phyloP scores from a whole-genome alignment of 2,888 invertebrate species.

The Pilophorus perplexus region DNA sequence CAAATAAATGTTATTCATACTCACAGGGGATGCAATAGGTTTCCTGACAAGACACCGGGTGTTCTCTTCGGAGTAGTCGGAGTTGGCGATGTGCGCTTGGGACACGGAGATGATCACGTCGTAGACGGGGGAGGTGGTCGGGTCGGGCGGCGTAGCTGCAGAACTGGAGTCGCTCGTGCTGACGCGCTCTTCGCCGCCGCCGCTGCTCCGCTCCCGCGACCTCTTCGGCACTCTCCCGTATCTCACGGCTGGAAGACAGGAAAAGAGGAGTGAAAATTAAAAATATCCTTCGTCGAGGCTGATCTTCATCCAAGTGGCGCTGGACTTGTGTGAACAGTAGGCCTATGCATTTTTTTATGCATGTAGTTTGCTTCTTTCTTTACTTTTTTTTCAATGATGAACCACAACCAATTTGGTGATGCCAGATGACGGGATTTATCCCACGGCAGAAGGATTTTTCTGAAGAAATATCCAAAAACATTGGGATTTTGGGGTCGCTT shows the following conservation, averaged over 20 bases:
- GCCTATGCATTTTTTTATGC: no score
- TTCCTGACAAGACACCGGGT: conserved; percentile 67
- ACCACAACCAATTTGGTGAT: no score
- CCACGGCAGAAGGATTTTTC: no score
- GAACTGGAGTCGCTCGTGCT: conserved; percentile 48
- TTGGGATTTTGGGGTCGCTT: no score
- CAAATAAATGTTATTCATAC: conserved; percentile 41
- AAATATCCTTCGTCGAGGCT: no score
- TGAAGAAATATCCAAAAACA: no score
- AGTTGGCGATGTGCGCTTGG: conserved; percentile 82
- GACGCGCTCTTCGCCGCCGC: conserved; percentile 52
- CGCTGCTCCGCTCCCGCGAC: conserved; percentile 72
- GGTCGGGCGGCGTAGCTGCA: conserved; percentile 44
- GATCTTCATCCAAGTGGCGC: no score
- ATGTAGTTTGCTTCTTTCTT: no score
- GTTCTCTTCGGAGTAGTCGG: conserved; percentile 83
- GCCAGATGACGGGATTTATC: no score
- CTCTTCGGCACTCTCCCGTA: conserved; percentile 96
- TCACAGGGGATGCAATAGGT: conserved; percentile 64
- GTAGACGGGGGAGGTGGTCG: conserved; percentile 55
- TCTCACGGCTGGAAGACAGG: conserved; percentile 75
- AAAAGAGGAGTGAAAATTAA: conserved; percentile 38
- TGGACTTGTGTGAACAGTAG: no score
- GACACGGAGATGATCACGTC: conserved; percentile 76
- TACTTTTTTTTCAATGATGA: no score